A percentile compares a stretch with the other conserved stretches of the same genome.
phyloP scores from a whole-genome alignment of 2,113 vertebrate genomes.

The Oncorhynchus nerka region DNA sequence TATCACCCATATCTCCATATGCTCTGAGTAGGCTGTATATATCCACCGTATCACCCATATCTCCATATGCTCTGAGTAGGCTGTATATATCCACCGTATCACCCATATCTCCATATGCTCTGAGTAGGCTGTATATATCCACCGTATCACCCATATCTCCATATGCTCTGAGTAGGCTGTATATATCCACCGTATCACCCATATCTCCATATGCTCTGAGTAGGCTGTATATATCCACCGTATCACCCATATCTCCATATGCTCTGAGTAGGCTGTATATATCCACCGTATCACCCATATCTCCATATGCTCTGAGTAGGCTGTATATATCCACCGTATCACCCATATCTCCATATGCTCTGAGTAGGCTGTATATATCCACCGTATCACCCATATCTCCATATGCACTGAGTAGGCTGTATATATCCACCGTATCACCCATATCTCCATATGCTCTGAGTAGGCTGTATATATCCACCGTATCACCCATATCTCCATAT shows the following conservation, averaged over 20 bases:
- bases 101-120: conserved; percentile 39
- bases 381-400: conserved; percentile 17
- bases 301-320: conserved; percentile 20
- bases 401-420: conserved; percentile 30
- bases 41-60: neutral
- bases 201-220: conserved; percentile 43
- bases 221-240: neutral
- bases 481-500: conserved; percentile 35
- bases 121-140: conserved; percentile 7
- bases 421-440: neutral
- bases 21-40: conserved; percentile 11
- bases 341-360: conserved; percentile 40
- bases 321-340: neutral
- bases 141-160: conserved; percentile 18
- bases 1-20: conserved; percentile 37
- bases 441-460: no score
- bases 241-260: conserved; percentile 38
- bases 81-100: neutral
- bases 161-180: conserved; percentile 30
- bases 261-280: conserved; percentile 11
- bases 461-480: neutral
- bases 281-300: neutral
- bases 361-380: conserved; percentile 8
- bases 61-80: conserved; percentile 38
- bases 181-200: neutral